Evolutionary conservation across 2,888 invertebrate species (phyloP).

Genomic region (Synergus laeviventris): DNA sequence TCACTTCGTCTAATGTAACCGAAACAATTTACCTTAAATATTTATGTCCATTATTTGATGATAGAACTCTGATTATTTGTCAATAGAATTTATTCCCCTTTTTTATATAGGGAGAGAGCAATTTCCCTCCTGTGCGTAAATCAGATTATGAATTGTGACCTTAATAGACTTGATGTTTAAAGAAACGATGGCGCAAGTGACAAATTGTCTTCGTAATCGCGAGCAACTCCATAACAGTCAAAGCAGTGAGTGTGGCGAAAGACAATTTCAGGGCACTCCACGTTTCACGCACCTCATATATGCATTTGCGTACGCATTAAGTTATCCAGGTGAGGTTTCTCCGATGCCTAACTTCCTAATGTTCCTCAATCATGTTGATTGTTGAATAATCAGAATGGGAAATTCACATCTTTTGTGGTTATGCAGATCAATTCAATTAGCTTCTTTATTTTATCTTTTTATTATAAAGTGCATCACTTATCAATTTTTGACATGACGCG

Average conservation of each 20-base stretch:
- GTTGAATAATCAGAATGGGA: not conserved
- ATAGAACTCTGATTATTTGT: constrained; percentile 19
- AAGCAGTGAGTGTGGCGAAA: not conserved
- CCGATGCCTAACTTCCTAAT: not conserved
- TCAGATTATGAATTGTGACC: constrained; percentile 33
- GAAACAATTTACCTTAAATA: constrained; percentile 39
- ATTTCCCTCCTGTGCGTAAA: not conserved
- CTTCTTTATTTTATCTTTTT: not conserved
- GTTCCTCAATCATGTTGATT: not conserved
- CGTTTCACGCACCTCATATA: not conserved
- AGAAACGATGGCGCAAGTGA: constrained; percentile 48
- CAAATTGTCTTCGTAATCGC: constrained; percentile 18
- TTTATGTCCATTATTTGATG: constrained; percentile 33
- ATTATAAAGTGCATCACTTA: too few species aligned
- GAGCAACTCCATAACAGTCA: not conserved
- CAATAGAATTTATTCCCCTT: not conserved
- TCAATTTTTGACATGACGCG: too few species aligned
- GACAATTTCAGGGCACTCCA: constrained; percentile 13
- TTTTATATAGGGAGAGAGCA: not conserved
- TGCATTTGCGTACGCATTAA: constrained; percentile 6
- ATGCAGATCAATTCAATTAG: not conserved
- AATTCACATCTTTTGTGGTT: not conserved
- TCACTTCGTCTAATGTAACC: constrained; percentile 17
- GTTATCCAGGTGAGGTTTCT: not conserved
- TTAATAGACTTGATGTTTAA: constrained; percentile 9